phyloP scores from a whole-genome alignment of 2,113 vertebrate genomes.

The Myrmophylax atrothorax region DNA sequence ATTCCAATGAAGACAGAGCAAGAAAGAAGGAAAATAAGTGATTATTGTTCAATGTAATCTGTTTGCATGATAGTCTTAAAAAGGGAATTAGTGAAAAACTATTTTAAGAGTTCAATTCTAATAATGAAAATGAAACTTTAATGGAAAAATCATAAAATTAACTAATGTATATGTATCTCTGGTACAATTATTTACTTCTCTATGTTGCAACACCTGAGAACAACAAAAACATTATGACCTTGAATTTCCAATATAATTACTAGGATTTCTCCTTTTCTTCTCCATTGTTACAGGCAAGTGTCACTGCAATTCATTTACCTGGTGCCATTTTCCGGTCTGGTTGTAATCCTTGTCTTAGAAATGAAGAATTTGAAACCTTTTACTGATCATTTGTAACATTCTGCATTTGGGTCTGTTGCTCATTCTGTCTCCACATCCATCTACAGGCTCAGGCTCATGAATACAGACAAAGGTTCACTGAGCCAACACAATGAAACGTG shows the following conservation, averaged over 20 bases:
- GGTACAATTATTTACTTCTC: neutral
- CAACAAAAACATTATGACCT: neutral
- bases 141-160: neutral
- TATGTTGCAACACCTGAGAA: neutral
- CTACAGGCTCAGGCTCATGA: neutral
- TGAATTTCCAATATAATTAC: neutral
- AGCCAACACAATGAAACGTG: slow-evolving; percentile 9
- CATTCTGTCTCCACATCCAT: neutral
- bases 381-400: neutral
- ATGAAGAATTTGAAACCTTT: slow-evolving; percentile 15
- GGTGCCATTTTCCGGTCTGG: neutral
- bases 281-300: neutral
- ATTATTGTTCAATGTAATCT: neutral
- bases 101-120: neutral
- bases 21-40: neutral
- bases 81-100: neutral
- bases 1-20: neutral
- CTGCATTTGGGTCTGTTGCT: neutral
- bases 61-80: neutral
- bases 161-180: neutral
- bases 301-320: neutral
- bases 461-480: neutral
- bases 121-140: neutral
- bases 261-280: neutral
- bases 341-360: neutral